Conservation (phyloP, 1,140 invertebrate species). For the Cecropterus lyciades region DNA sequence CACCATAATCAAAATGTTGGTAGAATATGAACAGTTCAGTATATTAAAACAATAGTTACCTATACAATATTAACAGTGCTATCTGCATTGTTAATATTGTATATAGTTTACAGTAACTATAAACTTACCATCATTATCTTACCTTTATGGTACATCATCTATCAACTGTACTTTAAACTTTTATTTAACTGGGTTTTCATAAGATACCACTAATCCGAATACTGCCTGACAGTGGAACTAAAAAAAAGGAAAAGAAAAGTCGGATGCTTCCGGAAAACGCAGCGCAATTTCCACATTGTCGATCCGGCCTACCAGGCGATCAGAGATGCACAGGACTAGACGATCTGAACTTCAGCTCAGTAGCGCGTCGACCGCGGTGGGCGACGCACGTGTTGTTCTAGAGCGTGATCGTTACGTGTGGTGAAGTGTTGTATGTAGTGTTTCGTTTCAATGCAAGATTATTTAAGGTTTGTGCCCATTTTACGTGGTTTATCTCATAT, state of each 20-base stretch:
- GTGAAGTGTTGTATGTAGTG: constrained; percentile 49
- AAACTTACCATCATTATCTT: too few species aligned
- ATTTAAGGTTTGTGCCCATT: constrained; percentile 46
- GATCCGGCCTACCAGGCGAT: constrained; percentile 59
- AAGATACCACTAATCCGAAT: background rate
- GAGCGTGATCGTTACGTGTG: constrained; percentile 55
- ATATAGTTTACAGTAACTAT: too few species aligned
- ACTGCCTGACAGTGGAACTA: background rate
- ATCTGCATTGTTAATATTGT: too few species aligned
- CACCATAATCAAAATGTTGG: too few species aligned
- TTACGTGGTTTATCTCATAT: background rate
- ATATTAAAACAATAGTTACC: too few species aligned
- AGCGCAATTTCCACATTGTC: constrained; percentile 50
- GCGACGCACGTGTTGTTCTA: constrained; percentile 50
- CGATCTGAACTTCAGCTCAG: constrained; percentile 59
- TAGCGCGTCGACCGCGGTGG: constrained; percentile 57
- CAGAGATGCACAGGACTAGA: constrained; percentile 58
- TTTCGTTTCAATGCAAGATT: constrained; percentile 44
- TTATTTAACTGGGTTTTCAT: too few species aligned
- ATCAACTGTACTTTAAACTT: too few species aligned
- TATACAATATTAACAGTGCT: too few species aligned
- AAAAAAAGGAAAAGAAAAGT: constrained; percentile 16
- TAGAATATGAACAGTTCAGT: too few species aligned
- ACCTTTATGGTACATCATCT: too few species aligned
- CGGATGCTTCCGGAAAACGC: constrained; percentile 44